phyloP scores from a whole-genome alignment of 64 coral and sea anemone genomes.

The Pocillopora damicornis region DNA sequence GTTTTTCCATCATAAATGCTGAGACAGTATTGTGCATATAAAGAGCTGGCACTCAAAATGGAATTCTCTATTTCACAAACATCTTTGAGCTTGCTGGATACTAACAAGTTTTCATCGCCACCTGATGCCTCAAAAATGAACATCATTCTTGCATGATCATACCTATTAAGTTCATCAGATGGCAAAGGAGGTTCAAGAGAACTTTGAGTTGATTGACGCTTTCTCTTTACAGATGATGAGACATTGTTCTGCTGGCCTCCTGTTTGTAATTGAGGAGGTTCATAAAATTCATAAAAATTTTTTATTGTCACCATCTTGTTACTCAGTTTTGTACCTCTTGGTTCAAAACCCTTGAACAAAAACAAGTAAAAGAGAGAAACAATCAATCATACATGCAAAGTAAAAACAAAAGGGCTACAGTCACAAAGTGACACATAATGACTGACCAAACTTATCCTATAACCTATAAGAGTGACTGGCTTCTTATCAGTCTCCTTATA shows the following conservation, averaged over 20 bases:
- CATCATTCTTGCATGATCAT: not conserved
- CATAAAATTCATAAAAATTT: not conserved
- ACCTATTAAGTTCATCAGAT: fast-evolving
- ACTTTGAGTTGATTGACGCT: constrained; percentile 11
- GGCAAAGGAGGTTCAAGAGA: not conserved
- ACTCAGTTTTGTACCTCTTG: constrained; percentile 83
- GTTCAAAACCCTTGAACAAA: constrained; percentile 84
- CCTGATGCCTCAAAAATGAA: constrained; percentile 61
- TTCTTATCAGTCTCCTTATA: too few species aligned
- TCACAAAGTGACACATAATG: too few species aligned
- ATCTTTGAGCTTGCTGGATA: constrained; percentile 46
- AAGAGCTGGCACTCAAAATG: constrained; percentile 25
- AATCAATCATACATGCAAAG: not conserved
- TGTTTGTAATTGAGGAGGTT: not conserved
- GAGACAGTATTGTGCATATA: not conserved
- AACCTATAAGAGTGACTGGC: too few species aligned
- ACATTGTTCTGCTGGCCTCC: not conserved
- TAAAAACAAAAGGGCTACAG: not conserved
- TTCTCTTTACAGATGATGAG: not conserved
- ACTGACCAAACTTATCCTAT: too few species aligned
- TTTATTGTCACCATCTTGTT: constrained; percentile 35
- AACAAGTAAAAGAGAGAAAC: too few species aligned
- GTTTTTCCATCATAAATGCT: not conserved
- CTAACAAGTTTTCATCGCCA: constrained; percentile 41
- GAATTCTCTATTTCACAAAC: constrained; percentile 64